These are phyloP conservation scores for Monochamus alternatus DNA, from an alignment of 2,888 invertebrate species.

Conservation along the genomic window DNA sequence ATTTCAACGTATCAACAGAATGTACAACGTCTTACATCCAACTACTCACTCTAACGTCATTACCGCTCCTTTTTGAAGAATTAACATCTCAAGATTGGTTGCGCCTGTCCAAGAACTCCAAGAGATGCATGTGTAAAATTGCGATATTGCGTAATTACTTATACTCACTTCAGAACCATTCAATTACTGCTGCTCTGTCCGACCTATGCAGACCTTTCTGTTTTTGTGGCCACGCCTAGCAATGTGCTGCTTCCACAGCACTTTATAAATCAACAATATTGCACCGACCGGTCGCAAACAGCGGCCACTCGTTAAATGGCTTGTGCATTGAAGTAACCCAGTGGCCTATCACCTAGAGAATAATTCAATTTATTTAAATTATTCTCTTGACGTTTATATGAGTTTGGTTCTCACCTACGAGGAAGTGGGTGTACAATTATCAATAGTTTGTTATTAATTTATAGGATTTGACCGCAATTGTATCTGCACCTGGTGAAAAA, in stretches of 20 bases:
- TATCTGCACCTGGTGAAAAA: constrained; percentile 24
- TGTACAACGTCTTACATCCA: too few species aligned
- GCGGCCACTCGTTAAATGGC: constrained; percentile 55
- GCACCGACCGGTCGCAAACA: constrained; percentile 46
- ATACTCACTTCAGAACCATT: constrained; percentile 32
- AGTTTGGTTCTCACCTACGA: constrained; percentile 53
- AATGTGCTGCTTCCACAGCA: constrained; percentile 40
- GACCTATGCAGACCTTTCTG: constrained; percentile 40
- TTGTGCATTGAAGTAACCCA: constrained; percentile 62
- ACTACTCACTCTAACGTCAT: background rate
- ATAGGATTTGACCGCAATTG: constrained; percentile 20
- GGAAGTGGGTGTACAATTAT: constrained; percentile 56
- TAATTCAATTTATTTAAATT: constrained; percentile 62
- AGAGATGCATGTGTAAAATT: constrained; percentile 12
- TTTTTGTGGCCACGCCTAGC: constrained; percentile 40
- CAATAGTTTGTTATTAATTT: constrained; percentile 33
- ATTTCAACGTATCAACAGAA: too few species aligned
- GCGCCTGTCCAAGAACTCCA: constrained; percentile 28
- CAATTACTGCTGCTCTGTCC: constrained; percentile 37
- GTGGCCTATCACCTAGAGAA: constrained; percentile 66
- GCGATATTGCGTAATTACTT: constrained; percentile 31
- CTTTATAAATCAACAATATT: constrained; percentile 56
- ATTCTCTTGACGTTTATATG: constrained; percentile 58
- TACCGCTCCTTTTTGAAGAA: background rate
- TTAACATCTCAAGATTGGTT: constrained; percentile 8